Evolutionary conservation across 30 jellyfish, hydroid and myxozoan species (phyloP).

Genomic region (Cassiopea xamachana): DNA sequence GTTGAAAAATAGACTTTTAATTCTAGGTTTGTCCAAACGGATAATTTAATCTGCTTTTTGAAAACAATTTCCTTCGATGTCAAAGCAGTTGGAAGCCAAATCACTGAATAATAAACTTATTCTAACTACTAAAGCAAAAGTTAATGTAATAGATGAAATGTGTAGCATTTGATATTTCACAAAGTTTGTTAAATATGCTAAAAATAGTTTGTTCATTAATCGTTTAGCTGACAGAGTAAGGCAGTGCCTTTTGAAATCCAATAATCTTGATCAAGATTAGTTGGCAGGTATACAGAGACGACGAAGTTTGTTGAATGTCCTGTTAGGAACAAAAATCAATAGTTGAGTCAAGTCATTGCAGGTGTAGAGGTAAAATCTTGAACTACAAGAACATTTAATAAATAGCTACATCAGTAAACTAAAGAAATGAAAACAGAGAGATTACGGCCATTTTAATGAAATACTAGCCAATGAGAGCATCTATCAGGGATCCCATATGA

Average conservation of each 20-base stretch:
- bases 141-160: background rate
- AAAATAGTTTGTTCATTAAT: background rate
- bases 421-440: no score
- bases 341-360: background rate
- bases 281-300: constrained; percentile 91
- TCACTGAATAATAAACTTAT: no score
- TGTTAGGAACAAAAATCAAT: constrained; percentile 5
- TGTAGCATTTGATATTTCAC: background rate
- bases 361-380: background rate
- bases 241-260: constrained; percentile 98
- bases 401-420: background rate
- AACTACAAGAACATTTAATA: background rate
- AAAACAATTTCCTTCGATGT: no score
- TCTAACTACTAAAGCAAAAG: no score
- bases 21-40: no score
- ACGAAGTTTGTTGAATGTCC: constrained; percentile 97
- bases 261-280: constrained; percentile 73
- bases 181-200: background rate
- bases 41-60: no score
- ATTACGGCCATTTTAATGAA: no score
- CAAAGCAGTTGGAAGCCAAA: no score
- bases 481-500: no score
- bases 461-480: no score
- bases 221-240: constrained; percentile 93
- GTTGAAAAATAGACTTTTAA: no score